A percentile compares a stretch with the other conserved stretches of the same genome.
Evolutionary conservation across 2,113 vertebrate species (phyloP).

Genomic region (Campylomormyrus tamandua): DNA sequence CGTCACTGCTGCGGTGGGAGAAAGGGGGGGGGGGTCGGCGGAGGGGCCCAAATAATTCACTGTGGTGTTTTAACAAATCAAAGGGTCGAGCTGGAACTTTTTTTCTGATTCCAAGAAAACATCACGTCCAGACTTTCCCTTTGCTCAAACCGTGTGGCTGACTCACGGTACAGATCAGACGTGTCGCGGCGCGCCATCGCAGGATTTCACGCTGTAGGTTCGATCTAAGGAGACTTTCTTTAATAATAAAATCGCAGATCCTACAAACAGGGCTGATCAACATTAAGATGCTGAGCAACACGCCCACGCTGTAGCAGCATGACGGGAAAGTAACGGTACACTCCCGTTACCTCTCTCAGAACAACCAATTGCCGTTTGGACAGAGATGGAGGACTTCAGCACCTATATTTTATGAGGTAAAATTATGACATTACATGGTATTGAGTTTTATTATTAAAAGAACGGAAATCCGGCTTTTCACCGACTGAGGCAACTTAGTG

Average conservation of each 20-base stretch:
- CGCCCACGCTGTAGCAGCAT: slow-evolving; percentile 23
- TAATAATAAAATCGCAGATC: slow-evolving; percentile 22
- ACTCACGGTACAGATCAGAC: slow-evolving; percentile 2
- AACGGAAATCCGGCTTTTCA: not conserved
- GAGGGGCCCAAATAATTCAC: slow-evolving; percentile 34
- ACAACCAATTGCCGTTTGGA: slow-evolving; percentile 28
- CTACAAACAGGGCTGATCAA: slow-evolving; percentile 13
- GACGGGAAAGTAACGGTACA: slow-evolving; percentile 30
- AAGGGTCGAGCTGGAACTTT: slow-evolving; percentile 26
- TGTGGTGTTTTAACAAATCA: slow-evolving; percentile 37
- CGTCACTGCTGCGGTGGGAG: slow-evolving; percentile 51
- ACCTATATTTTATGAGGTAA: slow-evolving; percentile 57
- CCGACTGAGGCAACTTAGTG: not conserved
- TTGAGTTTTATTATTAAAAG: slow-evolving; percentile 6
- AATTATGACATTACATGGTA: slow-evolving; percentile 23
- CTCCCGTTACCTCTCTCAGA: slow-evolving; percentile 35
- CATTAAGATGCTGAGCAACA: slow-evolving; percentile 39
- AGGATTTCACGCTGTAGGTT: slow-evolving; percentile 22
- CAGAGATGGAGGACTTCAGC: slow-evolving; percentile 52
- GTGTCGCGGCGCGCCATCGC: slow-evolving; percentile 19
- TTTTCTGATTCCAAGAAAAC: slow-evolving; percentile 47
- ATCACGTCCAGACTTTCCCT: slow-evolving; percentile 31
- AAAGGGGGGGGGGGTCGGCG: slow-evolving; percentile 34
- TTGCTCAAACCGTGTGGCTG: slow-evolving; percentile 28
- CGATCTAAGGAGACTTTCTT: slow-evolving; percentile 15